Percentiles rank a stretch among this genome's conserved stretches.
These are phyloP conservation scores for Microdon myrmicae DNA, from an alignment of 2,888 invertebrate genomes.

Conservation along the genomic window DNA sequence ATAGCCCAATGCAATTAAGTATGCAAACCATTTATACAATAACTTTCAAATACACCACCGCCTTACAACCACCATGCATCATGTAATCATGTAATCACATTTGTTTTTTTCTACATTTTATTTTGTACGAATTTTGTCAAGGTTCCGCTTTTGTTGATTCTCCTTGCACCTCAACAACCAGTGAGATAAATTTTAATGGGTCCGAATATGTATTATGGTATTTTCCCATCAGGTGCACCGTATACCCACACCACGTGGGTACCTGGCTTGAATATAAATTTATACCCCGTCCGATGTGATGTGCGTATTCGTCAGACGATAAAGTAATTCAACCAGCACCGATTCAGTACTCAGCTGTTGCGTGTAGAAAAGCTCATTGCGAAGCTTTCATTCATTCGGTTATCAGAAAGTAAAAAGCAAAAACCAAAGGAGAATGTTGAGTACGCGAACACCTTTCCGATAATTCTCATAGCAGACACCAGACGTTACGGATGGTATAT, in stretches of 20 bases:
- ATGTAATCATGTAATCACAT: conserved; percentile 1
- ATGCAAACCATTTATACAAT: conserved; percentile 13
- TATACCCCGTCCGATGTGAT: conserved; percentile 32
- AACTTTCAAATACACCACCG: background rate
- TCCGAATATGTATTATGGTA: background rate
- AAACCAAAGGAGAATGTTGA: conserved; percentile 46
- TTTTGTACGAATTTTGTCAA: conserved; percentile 19
- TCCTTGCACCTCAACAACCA: background rate
- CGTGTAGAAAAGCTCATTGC: conserved; percentile 32
- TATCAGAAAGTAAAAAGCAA: conserved; percentile 5
- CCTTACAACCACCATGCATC: background rate
- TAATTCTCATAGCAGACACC: conserved; percentile 45
- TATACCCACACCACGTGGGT: conserved; percentile 33
- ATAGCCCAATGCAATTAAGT: no score
- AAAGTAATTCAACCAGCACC: conserved; percentile 10
- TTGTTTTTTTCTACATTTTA: no score
- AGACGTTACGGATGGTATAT: conserved; percentile 66
- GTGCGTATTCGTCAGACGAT: conserved; percentile 37
- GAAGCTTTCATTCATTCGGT: conserved; percentile 46
- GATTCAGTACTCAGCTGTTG: conserved; percentile 10
- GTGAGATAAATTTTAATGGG: background rate
- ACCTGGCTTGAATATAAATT: conserved; percentile 16
- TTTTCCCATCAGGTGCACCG: conserved; percentile 22
- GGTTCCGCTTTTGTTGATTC: conserved; percentile 31
- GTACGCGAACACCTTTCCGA: conserved; percentile 46